These are phyloP conservation scores for Osedax frankpressi DNA, from an alignment of 2,888 invertebrate genomes.

Conservation along the genomic window DNA sequence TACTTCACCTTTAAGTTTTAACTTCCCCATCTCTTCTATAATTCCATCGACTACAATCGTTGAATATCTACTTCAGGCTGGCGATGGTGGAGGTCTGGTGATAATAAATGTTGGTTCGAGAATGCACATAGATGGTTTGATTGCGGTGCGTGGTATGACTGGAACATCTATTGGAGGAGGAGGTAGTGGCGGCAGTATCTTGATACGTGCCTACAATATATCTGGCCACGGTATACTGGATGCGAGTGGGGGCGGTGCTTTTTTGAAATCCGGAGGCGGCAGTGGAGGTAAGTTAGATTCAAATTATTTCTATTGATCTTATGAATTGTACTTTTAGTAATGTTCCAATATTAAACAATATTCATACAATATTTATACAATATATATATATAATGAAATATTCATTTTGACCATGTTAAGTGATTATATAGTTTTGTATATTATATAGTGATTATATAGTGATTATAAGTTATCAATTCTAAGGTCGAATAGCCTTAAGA, in stretches of 20 bases:
- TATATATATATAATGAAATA: not conserved
- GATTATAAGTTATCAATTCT: not conserved
- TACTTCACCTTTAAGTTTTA: too few relatives aligned
- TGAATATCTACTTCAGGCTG: too few relatives aligned
- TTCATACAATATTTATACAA: not conserved
- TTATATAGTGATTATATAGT: not conserved
- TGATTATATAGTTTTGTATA: not conserved
- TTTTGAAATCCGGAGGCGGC: constrained; percentile 20
- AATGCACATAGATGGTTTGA: constrained; percentile 31
- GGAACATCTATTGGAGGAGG: constrained; percentile 26
- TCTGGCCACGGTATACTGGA: constrained; percentile 32
- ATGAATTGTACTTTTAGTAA: not conserved
- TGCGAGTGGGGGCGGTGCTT: constrained; percentile 30
- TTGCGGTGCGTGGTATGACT: constrained; percentile 28
- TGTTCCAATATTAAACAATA: not conserved
- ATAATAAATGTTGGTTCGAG: constrained; percentile 29
- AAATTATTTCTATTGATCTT: not conserved
- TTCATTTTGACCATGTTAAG: not conserved
- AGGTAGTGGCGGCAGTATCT: constrained; percentile 32
- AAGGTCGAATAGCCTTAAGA: not conserved
- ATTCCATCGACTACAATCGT: too few relatives aligned
- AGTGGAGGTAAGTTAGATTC: not conserved
- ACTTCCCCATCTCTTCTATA: too few relatives aligned
- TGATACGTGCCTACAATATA: constrained; percentile 31
- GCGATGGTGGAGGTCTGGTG: constrained; percentile 31